Evolutionary conservation across 2,113 vertebrate genomes (phyloP).

Genomic region (Anguilla rostrata): DNA sequence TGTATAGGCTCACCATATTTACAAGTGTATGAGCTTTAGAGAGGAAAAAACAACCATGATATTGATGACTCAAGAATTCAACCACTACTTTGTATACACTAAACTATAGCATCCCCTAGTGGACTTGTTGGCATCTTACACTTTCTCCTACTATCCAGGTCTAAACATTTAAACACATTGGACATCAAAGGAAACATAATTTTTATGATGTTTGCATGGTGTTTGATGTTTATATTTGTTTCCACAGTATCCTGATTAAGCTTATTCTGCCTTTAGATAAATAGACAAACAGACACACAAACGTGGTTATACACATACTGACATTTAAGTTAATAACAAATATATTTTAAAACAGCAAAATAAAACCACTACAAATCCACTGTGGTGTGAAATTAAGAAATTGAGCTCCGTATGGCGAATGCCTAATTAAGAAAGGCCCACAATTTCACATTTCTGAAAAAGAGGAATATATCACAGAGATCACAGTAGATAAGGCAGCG

Average conservation of each 20-base stretch:
- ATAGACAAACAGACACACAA: not conserved
- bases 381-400: not conserved
- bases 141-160: not conserved
- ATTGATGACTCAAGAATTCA: conserved; percentile 92
- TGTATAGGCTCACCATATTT: not conserved
- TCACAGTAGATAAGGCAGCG: not conserved
- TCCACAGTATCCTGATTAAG: not conserved
- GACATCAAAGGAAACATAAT: not conserved
- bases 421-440: not conserved
- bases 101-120: conserved; percentile 15
- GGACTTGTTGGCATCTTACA: not conserved
- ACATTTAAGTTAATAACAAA: too few relatives aligned
- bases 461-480: not conserved
- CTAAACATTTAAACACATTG: not conserved
- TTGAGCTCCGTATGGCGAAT: not conserved
- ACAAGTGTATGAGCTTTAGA: not conserved
- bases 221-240: not conserved
- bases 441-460: not conserved
- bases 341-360: not conserved
- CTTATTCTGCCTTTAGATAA: not conserved
- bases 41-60: not conserved
- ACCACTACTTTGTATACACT: conserved; percentile 73
- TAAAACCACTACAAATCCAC: not conserved
- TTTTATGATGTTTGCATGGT: too few relatives aligned
- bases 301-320: not conserved